Evolutionary conservation across 2,797 vertebrate species (phyloP), one percentile per base, ranked within the genome.

Genomic region (Gymnopithys bicolor): DNA sequence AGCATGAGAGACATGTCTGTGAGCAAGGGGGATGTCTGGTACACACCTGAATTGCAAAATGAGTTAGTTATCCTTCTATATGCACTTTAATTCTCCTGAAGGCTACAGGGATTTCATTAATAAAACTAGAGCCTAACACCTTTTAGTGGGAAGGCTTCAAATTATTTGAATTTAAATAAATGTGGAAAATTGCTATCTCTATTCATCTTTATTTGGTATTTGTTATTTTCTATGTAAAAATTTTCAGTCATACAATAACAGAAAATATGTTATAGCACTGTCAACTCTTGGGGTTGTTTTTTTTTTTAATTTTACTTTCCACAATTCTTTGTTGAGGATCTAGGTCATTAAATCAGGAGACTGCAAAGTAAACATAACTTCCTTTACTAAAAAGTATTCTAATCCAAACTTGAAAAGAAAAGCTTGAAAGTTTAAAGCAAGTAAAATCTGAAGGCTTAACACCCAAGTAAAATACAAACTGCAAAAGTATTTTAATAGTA

Each of bases 401-500:
- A 77, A 73, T 63, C 32, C 30, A 46, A 25, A 73, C 19, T 84
- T 76, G 11, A 22, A 67, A 88, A 78, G 33, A 81, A 88, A 60
- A 85, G 6, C 32, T 59, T 83, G 46, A 76, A 73, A 81, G 93
- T 25, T 46, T 75, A n/a, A 91, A 93, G 63, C 19, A 69, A 88
- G 81, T 60, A 14, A 78, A 92, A 78, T n/a, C 60, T 73, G 71
- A 83, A 94, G n/a, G 21, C 51, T 87, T 37, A 81, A 67, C 94
- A 95, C 17, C 2, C 39, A 83, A 93, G 43, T 49, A 32, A 86
- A 93, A 94, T 69, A 4, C 48, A 91, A 92, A 79, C 10, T 35
- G 87, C 19, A 64, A 3, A 93, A 95, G 24, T 56, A 93, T 78
- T 88, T 97, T 76, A 86, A 90, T 79, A 70, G 74, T 53, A 88